These are phyloP conservation scores for Papilio polyxenes DNA, from an alignment of 1,140 invertebrate species.

Conservation along the genomic window DNA sequence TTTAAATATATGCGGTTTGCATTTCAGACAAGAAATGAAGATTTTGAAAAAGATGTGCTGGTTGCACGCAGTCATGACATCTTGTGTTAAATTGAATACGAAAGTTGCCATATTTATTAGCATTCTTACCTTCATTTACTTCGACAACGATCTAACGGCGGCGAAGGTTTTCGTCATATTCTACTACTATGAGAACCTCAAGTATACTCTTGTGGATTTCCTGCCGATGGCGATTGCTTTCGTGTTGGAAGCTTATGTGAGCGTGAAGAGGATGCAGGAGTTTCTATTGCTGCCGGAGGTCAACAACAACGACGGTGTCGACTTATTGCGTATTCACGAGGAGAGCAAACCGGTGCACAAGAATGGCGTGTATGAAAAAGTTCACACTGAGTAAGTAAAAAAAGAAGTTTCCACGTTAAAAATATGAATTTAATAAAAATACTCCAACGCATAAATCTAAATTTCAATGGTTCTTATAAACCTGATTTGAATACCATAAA, in stretches of 20 bases:
- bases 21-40: slow-evolving; percentile 83
- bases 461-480: no score
- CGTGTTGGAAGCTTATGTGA: slow-evolving; percentile 83
- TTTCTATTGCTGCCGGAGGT: slow-evolving; percentile 84
- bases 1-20: slow-evolving; percentile 15
- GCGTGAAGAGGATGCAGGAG: slow-evolving; percentile 85
- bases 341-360: slow-evolving; percentile 39
- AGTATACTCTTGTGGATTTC: slow-evolving; percentile 87
- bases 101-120: slow-evolving; percentile 90
- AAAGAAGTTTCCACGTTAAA: no score
- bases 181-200: slow-evolving; percentile 87
- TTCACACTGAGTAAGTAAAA: slow-evolving; percentile 68
- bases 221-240: slow-evolving; percentile 85
- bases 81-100: slow-evolving; percentile 85
- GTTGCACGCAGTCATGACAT: slow-evolving; percentile 85
- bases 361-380: slow-evolving; percentile 70
- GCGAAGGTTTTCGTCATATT: slow-evolving; percentile 89
- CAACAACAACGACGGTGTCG: slow-evolving; percentile 63
- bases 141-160: slow-evolving; percentile 85
- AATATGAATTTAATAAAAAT: no score
- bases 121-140: slow-evolving; percentile 88
- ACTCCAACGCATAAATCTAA: no score
- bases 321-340: slow-evolving; percentile 61
- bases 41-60: slow-evolving; percentile 85
- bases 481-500: no score